Evolutionary conservation across 2,888 invertebrate species (phyloP), one percentile per base, ranked within the genome.

Genomic region (Dynastes hyllus): DNA sequence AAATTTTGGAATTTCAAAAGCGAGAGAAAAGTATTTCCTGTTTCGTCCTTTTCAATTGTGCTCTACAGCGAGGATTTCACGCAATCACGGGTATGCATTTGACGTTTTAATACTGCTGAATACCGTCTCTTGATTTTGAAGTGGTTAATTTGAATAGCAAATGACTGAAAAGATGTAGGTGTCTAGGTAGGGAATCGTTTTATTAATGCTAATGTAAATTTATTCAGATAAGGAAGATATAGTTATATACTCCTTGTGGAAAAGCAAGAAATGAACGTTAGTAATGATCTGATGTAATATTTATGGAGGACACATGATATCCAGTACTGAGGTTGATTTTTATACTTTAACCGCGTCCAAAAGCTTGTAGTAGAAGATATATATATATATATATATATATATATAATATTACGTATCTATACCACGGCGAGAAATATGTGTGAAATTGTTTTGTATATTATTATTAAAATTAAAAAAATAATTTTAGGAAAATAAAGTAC

Each of bases 61-160:
- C n/a, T 58, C 22, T 58, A 45, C 45, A 50, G 16, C 45, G 45
- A 13, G 50, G 27, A 63, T 50, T 50, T 67, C 67, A 22, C 45
- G 45, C 67, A 50, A 45, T 50, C 22, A 50, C 67, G 22, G 67
- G 45, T 67, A 50, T 50, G 67, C 67, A 67, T 67, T 67, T 67
- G 67, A 67, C 67, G 45, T 67, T 50, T 67, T 67, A 67, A 67
- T 67, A 67, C 67, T 22, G 50, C 22, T 27, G 67, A 67, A 67
- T 67, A 50, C 45, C 67, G 45, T 11, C 67, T 50, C 67, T 67
- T 67, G 67, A 67, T 67, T 67, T 67, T 67, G 45, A 50, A 67
- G 67, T 67, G 67, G 67, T 32, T 67, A 45, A 67, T 67, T 67
- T 67, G 67, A 67, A 67, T 67, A 67, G 67, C 67, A 67, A 67